Evolutionary conservation across 2,888 invertebrate species (phyloP).

Genomic region (Slavum lentiscoides): DNA sequence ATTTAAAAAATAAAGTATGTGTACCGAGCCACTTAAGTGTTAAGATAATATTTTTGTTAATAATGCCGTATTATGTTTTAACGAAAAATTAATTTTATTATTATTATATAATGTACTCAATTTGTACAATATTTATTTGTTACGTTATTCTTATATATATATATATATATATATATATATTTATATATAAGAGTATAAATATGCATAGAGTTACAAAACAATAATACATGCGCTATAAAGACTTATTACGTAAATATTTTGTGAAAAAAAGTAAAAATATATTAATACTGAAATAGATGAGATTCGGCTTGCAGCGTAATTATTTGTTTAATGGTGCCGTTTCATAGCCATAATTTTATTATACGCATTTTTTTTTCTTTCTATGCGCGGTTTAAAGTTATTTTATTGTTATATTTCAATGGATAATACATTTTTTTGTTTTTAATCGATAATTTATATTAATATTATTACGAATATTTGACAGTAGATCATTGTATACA

Average conservation of each 20-base stretch:
- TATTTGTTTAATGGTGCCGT: conserved; percentile 1
- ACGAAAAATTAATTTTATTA: neutral
- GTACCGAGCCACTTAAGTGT: conserved; percentile 19
- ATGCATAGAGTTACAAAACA: neutral
- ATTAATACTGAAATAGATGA: neutral
- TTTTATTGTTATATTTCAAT: neutral
- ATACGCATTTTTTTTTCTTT: neutral
- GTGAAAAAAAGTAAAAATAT: neutral
- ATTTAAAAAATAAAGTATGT: neutral
- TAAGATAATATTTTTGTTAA: conserved; percentile 31
- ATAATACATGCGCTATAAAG: neutral
- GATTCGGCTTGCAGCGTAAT: neutral
- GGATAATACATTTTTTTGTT: too few species aligned
- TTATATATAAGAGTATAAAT: neutral
- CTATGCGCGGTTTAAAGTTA: neutral
- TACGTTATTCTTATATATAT: neutral
- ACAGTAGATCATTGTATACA: too few species aligned
- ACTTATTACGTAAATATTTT: neutral
- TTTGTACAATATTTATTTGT: conserved; percentile 2
- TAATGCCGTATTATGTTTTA: conserved; percentile 8
- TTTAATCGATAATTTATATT: too few species aligned
- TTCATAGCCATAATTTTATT: conserved; percentile 23
- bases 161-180: neutral
- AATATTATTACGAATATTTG: too few species aligned
- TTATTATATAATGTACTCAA: conserved; percentile 29